Conservation (phyloP, 1,140 invertebrate species). For the Anastrepha obliqua region DNA sequence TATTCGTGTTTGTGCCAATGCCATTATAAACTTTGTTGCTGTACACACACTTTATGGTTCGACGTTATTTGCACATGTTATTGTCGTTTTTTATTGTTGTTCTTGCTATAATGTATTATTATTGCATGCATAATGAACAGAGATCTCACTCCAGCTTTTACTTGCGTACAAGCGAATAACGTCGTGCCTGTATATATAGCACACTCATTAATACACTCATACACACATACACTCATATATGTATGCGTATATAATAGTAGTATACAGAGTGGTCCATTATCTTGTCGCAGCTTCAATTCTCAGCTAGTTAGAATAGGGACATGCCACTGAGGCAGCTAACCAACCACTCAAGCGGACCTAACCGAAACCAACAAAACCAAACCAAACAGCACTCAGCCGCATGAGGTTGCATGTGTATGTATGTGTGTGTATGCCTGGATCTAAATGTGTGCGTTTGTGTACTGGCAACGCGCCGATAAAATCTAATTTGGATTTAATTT, state of each 20-base stretch:
- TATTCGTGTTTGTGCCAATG: neutral
- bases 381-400: neutral
- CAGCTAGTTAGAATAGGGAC: constrained; percentile 9
- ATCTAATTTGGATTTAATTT: constrained; percentile 52
- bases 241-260: too few species aligned
- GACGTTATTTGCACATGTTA: constrained; percentile 35
- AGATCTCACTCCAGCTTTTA: neutral
- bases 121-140: constrained; percentile 31
- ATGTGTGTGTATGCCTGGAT: neutral
- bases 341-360: constrained; percentile 43
- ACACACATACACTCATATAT: neutral
- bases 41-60: constrained; percentile 15
- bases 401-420: neutral
- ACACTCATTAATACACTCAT: neutral
- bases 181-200: too few species aligned
- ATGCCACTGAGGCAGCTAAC: constrained; percentile 44
- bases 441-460: neutral
- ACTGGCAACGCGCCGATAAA: constrained; percentile 32
- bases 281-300: constrained; percentile 34
- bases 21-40: constrained; percentile 37
- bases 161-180: neutral
- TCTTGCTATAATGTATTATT: constrained; percentile 45
- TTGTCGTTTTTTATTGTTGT: constrained; percentile 34
- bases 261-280: constrained; percentile 28
- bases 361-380: constrained; percentile 23